These are phyloP conservation scores for Leucophenga montana DNA, from an alignment of 2,888 invertebrate species.

Conservation along the genomic window DNA sequence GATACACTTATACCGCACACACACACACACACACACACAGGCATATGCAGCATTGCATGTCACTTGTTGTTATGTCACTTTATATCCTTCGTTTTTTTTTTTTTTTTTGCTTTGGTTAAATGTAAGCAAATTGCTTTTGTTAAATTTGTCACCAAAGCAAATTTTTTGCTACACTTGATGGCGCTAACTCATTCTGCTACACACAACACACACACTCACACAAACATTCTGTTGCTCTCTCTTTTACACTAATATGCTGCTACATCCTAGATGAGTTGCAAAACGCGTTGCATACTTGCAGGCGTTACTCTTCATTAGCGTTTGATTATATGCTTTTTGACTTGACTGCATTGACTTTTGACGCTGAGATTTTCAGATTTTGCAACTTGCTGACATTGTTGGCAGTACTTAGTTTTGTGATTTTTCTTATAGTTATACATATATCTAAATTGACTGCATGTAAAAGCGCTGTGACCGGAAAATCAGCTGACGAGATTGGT, in stretches of 20 bases:
- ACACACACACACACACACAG: conserved; percentile 24
- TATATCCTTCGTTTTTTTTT: conserved; percentile 11
- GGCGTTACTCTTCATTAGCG: conserved; percentile 34
- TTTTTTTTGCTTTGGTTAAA: conserved; percentile 35
- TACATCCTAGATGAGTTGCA: neutral
- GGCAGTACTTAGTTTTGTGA: conserved; percentile 40
- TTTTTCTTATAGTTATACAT: conserved; percentile 31
- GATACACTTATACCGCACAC: conserved; percentile 6
- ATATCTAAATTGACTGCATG: conserved; percentile 33
- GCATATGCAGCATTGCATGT: conserved; percentile 47
- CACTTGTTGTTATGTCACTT: conserved; percentile 34
- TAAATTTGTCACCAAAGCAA: conserved; percentile 55
- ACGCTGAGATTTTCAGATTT: conserved; percentile 30
- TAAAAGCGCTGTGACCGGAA: conserved; percentile 60
- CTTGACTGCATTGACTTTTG: neutral
- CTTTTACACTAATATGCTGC: conserved; percentile 43
- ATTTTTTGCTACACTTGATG: conserved; percentile 28
- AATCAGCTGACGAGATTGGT: conserved; percentile 50
- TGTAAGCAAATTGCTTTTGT: conserved; percentile 63
- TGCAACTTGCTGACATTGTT: conserved; percentile 35
- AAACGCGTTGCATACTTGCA: conserved; percentile 30
- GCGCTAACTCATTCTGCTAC: no score
- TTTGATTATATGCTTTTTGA: conserved; percentile 16
- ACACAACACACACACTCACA: conserved; percentile 7
- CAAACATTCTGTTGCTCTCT: conserved; percentile 34